Evolutionary conservation across 2,797 vertebrate genomes (phyloP), one percentile per base, ranked within the genome.

Genomic region (Clarias pachynema): DNA sequence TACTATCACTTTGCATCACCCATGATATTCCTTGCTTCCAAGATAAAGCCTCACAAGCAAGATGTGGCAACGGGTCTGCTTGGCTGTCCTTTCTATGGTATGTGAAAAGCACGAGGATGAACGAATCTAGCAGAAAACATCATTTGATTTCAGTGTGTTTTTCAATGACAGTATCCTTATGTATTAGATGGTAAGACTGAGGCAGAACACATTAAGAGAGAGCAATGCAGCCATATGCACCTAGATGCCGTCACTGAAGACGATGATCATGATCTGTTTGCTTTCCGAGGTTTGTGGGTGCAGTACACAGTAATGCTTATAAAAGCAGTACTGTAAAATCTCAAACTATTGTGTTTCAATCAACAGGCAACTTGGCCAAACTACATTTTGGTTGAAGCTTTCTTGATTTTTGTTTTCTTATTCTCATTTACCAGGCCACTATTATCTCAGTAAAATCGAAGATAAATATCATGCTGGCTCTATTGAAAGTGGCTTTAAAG

Each of bases 251-350:
- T 94, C 74, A 94, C 96, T 0, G 79, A 95, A 31, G 96, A 96
- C 29, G 49, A 94, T 0, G 82, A 65, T 3, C 96, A 96, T 10
- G 89, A 92, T 86, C 81, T 96, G 75, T 93, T 94, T 31, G 95
- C 94, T 89, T 97, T 97, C 88, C 95, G 95, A 96, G 96, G 96
- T 97, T 86, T 90, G 87, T 87, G 62, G 44, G 29, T n/a, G 29
- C 18, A 70, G 12, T 26, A 57, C 49, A 63, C 49, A 59, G 26
- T 57, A 34, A 69, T 31, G 9, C 63, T 60, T 29, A 31, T 49
- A 53, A 22, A 18, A 56, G 31, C 12, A 6, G n/a, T 29, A 49
- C n/a, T 14, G 49, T 12, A 49, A 20, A 66, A 81, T 53, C n/a
- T 66, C 4, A 37, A 53, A 66, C 15, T 49, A 66, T 53, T 81